Evolutionary conservation across 2,113 vertebrate species (phyloP), one percentile per base, ranked within the genome.

Genomic region (Natator depressus): DNA sequence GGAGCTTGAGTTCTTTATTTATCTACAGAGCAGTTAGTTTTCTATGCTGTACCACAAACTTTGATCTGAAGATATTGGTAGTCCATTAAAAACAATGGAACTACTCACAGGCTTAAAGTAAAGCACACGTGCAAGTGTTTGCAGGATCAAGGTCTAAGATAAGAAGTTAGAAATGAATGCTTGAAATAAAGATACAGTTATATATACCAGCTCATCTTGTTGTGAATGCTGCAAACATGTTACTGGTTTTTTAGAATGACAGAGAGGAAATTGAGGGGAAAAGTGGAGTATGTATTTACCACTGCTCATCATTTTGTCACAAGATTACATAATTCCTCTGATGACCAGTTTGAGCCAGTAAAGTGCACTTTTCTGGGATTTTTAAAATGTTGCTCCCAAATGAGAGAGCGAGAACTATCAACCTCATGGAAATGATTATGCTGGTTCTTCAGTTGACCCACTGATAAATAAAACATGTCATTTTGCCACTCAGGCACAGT

Each of bases 401-500:
- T 76, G 75, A 76, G 42, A 82, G 53, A 13, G 65, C 0, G 0
- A 42, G 46, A 29, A 46, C 38, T 76, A 47, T 27, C 24, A 76
- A 82, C 8, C 86, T 82, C 10, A 25, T 59, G 4, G 4, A 72
- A 72, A 29, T n/a, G 3, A 47, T 42, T 82, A 20, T 69, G n/a
- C 16, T 69, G n/a, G 9, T 76, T 88, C 1, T 84, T 3, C 1
- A 47, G 20, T 1, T 89, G 14, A 46, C 5, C 81, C 14, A 24
- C 2, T 69, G 69, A 51, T 2, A 24, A 31, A 2, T 3, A 2
- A 78, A 47, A 29, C 12, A 3, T 54, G 46, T 6, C 6, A 4
- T 79, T 93, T 90, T 35, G 8, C 50, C 91, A 0, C 0, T 24
- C 88, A 16, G 4, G 8, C 14, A 1, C 79, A 42, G 22, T 76